Base-by-base conservation (phyloP, 1,140 invertebrate genomes). In the Magallana angulata region DNA sequence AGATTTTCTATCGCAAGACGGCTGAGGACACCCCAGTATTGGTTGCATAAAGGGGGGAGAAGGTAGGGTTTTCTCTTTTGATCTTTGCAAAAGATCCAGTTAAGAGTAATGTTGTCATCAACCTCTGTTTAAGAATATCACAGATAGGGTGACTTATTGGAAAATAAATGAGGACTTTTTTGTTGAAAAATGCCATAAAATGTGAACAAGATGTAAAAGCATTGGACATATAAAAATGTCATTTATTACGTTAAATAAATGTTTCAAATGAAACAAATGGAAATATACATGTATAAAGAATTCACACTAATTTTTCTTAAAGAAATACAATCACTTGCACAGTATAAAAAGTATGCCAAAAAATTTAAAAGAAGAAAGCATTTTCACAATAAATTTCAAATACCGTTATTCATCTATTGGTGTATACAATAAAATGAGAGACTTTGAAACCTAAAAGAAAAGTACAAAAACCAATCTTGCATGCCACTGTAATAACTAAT, bases 191-290 rank as follows among this genome's bases (percentile, higher is more conserved):
- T 48, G 1, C 36, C 36, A 48, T 48, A 48, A 48, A 48, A 48
- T 48, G 36, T 4, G 12, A 76, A 8, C 9, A 76, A 76, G 68
- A 12, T 76, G 5, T 48, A 30, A 76, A 64, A 76, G 68, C 68
- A 76, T 12, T 76, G 24, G 68, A 76, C 68, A 76, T 76, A 76
- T 30, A 76, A 76, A 76, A 76, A 76, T 76, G 68, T 76, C 68
- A 36, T 76, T 76, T 76, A 76, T 76, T 64, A 64, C 16, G 18
- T 64, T 76, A 76, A 76, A 76, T 71, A 71, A 71, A 11, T 76
- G 68, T 76, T 76, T 76, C 68, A 12, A 76, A 76, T 24, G 68
- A 76, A 76, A 76, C 68, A 76, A 30, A 76, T 30, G 18, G 68
- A 76, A 76, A 76, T 30, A 76, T 76, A 76, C 36, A 48, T 48